These are phyloP conservation scores for Varecia variegata DNA, from an alignment of 2,797 vertebrate genomes.

Conservation along the genomic window DNA sequence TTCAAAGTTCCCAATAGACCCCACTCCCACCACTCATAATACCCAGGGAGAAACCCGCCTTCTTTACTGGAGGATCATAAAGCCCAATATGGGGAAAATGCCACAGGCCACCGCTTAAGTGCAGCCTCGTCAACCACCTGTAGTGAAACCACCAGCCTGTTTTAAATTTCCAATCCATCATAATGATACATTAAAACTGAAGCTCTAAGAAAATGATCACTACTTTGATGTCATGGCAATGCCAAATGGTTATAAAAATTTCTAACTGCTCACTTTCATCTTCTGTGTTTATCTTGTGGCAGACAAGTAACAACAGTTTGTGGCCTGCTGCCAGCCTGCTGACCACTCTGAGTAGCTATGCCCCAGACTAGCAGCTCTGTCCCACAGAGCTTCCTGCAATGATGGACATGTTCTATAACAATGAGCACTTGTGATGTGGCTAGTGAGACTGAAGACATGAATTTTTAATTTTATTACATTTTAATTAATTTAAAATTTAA, in stretches of 20 bases:
- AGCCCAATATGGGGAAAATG: neutral
- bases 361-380: neutral
- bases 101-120: neutral
- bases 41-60: neutral
- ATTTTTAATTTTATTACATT: neutral
- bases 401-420: neutral
- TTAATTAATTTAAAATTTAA: slow-evolving; percentile 18
- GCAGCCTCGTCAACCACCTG: neutral
- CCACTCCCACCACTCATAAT: neutral
- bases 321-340: neutral
- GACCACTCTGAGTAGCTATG: neutral
- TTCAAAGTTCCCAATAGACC: neutral
- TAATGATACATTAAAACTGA: neutral
- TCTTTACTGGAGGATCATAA: neutral
- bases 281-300: neutral
- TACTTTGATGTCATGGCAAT: neutral
- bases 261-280: neutral
- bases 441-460: neutral
- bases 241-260: neutral
- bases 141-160: neutral
- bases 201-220: neutral
- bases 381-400: neutral
- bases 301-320: neutral
- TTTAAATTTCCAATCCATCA: neutral
- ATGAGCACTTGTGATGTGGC: neutral